phyloP scores from a whole-genome alignment of 2,113 vertebrate species.

The Epinephelus cyanopodus region DNA sequence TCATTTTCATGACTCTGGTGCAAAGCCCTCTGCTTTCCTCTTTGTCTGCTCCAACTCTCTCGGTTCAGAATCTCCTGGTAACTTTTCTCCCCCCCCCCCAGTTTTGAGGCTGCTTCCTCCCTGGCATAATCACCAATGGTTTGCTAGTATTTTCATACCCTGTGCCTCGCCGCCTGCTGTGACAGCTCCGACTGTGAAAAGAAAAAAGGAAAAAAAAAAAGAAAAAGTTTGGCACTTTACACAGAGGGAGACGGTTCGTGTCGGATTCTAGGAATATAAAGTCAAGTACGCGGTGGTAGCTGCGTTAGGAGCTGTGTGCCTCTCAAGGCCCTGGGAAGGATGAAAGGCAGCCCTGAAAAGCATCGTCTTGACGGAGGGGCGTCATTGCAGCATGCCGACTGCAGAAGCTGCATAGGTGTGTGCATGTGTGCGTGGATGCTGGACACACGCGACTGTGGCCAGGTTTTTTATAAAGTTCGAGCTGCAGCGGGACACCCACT shows the following conservation, averaged over 20 bases:
- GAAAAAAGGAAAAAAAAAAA: not conserved
- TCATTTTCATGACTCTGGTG: conserved; percentile 22
- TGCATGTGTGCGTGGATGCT: conserved; percentile 7
- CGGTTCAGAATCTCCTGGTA: conserved; percentile 7
- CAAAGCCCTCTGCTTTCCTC: conserved; percentile 15
- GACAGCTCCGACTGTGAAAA: conserved; percentile 41
- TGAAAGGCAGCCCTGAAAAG: conserved; percentile 38
- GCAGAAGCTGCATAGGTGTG: conserved; percentile 19
- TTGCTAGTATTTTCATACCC: conserved; percentile 61
- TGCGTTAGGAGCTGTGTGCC: conserved; percentile 11
- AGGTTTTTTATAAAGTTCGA: conserved; percentile 55
- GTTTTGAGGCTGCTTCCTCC: conserved; percentile 23
- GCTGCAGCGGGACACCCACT: conserved; percentile 42
- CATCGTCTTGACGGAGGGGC: conserved; percentile 26
- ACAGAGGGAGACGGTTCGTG: conserved; percentile 21
- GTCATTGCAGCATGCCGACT: conserved; percentile 28
- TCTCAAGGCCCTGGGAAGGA: conserved; percentile 16
- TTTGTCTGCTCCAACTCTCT: conserved; percentile 26
- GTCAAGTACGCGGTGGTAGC: conserved; percentile 31
- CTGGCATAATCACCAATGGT: conserved; percentile 44
- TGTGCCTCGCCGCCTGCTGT: conserved; percentile 50
- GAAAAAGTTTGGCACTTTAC: conserved; percentile 41
- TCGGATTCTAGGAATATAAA: conserved; percentile 47
- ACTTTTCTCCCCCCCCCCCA: conserved; percentile 11
- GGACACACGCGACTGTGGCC: not conserved